These are phyloP conservation scores for Aporophyla lueneburgensis DNA, from an alignment of 2,888 invertebrate species.

Conservation along the genomic window DNA sequence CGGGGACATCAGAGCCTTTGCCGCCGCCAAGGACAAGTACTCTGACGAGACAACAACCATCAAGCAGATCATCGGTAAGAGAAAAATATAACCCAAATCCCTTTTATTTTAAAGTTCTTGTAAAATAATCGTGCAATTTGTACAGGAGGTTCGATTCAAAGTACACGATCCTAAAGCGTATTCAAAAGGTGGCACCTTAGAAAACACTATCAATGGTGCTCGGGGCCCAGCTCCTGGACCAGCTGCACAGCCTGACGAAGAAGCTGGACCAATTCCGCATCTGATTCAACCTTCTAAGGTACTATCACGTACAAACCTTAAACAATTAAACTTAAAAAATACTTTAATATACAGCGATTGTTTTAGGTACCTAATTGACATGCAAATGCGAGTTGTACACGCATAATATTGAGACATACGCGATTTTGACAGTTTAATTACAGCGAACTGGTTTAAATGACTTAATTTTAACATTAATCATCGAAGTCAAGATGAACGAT, in stretches of 20 bases:
- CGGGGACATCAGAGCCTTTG: constrained; percentile 91
- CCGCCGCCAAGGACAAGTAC: constrained; percentile 92
- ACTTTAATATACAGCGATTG: constrained; percentile 45
- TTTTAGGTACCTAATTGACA: background rate
- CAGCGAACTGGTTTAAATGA: constrained; percentile 42
- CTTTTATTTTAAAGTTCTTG: background rate
- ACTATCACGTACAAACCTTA: constrained; percentile 10
- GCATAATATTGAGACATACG: constrained; percentile 38
- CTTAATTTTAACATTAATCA: constrained; percentile 53
- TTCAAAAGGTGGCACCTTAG: constrained; percentile 96
- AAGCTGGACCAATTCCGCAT: constrained; percentile 92
- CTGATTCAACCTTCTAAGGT: constrained; percentile 96
- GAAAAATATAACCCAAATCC: background rate
- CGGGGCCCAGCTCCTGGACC: constrained; percentile 87
- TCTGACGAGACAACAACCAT: constrained; percentile 89
- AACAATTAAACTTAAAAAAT: constrained; percentile 57
- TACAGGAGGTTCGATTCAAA: constrained; percentile 98
- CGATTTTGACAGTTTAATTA: constrained; percentile 35
- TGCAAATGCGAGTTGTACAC: constrained; percentile 45
- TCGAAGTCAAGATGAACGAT: constrained; percentile 70
- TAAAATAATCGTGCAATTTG: constrained; percentile 65
- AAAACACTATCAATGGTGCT: constrained; percentile 96
- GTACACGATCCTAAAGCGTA: constrained; percentile 98
- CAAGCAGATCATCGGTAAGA: constrained; percentile 86
- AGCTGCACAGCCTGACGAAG: constrained; percentile 88